These are phyloP conservation scores for Ceratosolen solmsi DNA, from an alignment of 1,140 invertebrate species.

Conservation along the genomic window DNA sequence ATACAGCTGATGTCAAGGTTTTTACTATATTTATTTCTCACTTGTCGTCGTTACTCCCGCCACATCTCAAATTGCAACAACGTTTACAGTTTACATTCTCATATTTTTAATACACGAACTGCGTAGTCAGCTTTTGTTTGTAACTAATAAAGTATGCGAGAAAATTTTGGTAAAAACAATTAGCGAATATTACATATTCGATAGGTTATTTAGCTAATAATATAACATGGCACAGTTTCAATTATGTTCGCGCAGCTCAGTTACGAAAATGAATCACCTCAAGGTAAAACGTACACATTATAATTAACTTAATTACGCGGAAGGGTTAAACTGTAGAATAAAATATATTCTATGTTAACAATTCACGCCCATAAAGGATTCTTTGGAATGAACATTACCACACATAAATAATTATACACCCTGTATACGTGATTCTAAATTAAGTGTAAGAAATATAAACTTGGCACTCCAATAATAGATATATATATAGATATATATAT, in stretches of 20 bases:
- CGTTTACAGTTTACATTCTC: slow-evolving; percentile 24
- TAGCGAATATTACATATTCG: slow-evolving; percentile 32
- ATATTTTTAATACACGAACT: slow-evolving; percentile 12
- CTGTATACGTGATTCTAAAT: slow-evolving; percentile 29
- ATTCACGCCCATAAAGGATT: slow-evolving; percentile 9
- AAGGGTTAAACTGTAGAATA: neutral
- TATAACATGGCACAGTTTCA: slow-evolving; percentile 52
- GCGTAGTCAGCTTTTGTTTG: neutral
- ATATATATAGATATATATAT: too few relatives aligned
- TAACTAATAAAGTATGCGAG: slow-evolving; percentile 43
- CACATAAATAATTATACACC: slow-evolving; percentile 16
- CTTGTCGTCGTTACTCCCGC: slow-evolving; percentile 15
- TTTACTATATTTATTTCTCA: slow-evolving; percentile 46
- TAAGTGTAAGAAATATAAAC: slow-evolving; percentile 21
- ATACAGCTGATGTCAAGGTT: slow-evolving; percentile 48
- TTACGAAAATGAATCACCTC: slow-evolving; percentile 48
- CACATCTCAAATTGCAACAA: slow-evolving; percentile 40
- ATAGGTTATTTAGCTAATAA: slow-evolving; percentile 47
- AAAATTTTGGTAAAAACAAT: slow-evolving; percentile 48
- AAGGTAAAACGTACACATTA: slow-evolving; percentile 14
- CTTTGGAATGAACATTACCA: neutral
- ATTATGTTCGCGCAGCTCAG: slow-evolving; percentile 14
- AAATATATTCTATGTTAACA: slow-evolving; percentile 2
- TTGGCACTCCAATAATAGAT: slow-evolving; percentile 45
- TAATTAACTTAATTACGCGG: slow-evolving; percentile 21